Evolutionary conservation across 2,888 invertebrate species (phyloP), one percentile per base, ranked within the genome.

Genomic region (Athalia rosae): DNA sequence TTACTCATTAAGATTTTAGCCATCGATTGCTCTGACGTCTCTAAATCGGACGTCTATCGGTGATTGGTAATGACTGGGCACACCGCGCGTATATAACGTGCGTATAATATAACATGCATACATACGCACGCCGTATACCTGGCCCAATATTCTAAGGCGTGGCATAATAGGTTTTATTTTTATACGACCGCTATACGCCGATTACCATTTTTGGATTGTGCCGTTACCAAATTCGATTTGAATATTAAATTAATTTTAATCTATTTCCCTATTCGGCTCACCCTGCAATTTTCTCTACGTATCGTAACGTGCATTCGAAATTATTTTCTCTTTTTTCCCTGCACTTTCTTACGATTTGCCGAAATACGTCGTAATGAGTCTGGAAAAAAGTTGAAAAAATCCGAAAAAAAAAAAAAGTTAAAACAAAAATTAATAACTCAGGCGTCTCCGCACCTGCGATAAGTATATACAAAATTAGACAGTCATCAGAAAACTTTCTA

Each of bases 51-150:
- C 77, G 77, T 61, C 41, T 43, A 50, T 56, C 77, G 50, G 73
- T 73, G 77, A 77, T 73, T 69, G 77, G 77, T 77, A 77, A 77
- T 73, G 77, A 77, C 77, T 77, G 77, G 77, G 43, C 77, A n/a
- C 41, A 61, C 48, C 43, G 66, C 66, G n/a, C 66, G 28, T 28
- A 28, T 28, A 28, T 28, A 28, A 28, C 28, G 28, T 28, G 28
- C 28, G 28, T 28, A 2, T 28, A 28, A 28, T 28, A 28, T 28
- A 28, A 28, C n/a, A n/a, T n/a, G n/a, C 28, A 28, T 28, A 28
- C 28, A 28, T 28, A 28, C 28, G 2, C 28, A 28, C 28, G 28
- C n/a, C 11, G n/a, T n/a, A 71, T 13, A 71, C 43, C 45, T 11
- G 67, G 50, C 6, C 73, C 77, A 73, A 77, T 77, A 62, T 53